Evolutionary conservation across 2,797 vertebrate species (phyloP), one percentile per base, ranked within the genome.

Genomic region (Octomys mimax): DNA sequence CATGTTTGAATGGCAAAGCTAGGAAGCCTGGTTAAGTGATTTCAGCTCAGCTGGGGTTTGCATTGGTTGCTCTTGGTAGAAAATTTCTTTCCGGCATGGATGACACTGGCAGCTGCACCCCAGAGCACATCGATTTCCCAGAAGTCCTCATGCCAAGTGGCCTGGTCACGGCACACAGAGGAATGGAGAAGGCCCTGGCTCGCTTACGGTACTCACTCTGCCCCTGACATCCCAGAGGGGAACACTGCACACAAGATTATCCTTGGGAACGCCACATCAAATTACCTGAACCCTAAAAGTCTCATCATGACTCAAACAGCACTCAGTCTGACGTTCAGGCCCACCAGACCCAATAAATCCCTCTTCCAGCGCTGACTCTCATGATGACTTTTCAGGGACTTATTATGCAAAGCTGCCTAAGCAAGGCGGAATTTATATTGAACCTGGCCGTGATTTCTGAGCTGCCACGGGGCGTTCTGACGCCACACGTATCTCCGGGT

Each of bases 371-470:
- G 77, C 68, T 93, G 87, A 52, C 73, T 57, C 80, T 68, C 84
- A 87, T 89, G 89, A 96, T 87, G 95, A 97, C 94, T 96, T 98
- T 93, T 94, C 96, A 93, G 97, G 75, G 94, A 96, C 95, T 97
- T 97, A 96, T 97, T 97, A 97, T 94, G 96, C 96, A 98, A 97
- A 96, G 97, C 94, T 94, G 83, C 91, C 96, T 97, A 94, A 97
- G 96, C 96, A 96, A 96, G 96, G 93, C 26, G 0, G 82, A 96
- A 97, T 97, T 96, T 96, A 96, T 95, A 95, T 91, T 90, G 96
- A 97, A 96, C 90, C 87, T 83, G 92, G 82, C 59, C 96, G 80
- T 97, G 97, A 97, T 97, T 98, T 96, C 97, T 89, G 96, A 97
- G 96, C 97, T 96, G 96, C 96, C 94, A 92, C 82, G 46, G 46